phyloP scores from a whole-genome alignment of 2,113 vertebrate genomes.

The Ptychochromis oligacanthus region DNA sequence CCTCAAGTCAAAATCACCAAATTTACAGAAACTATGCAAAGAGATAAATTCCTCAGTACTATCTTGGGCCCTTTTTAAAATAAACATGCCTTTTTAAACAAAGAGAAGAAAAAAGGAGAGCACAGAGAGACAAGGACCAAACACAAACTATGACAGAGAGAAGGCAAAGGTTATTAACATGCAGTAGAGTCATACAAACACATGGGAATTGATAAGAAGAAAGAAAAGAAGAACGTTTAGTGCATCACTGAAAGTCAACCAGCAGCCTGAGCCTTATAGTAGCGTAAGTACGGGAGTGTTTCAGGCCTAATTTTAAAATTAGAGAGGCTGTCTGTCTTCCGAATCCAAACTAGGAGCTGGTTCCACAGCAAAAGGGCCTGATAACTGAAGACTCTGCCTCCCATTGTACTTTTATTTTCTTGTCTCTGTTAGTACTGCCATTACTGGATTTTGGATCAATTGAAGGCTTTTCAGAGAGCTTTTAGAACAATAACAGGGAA shows the following conservation, averaged over 20 bases:
- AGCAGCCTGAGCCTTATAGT: background rate
- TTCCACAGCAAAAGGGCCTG: background rate
- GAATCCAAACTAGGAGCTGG: background rate
- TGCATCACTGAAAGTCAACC: background rate
- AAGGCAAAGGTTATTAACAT: background rate
- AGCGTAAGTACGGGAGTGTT: background rate
- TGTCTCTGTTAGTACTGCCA: background rate
- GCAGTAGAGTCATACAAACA: background rate
- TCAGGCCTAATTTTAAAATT: background rate
- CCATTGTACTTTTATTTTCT: background rate
- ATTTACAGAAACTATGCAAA: background rate
- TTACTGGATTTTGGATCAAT: background rate
- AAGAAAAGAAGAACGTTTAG: background rate
- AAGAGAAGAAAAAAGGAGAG: background rate
- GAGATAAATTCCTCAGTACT: background rate
- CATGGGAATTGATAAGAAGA: background rate
- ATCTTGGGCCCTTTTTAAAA: background rate
- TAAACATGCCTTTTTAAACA: background rate
- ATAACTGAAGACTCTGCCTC: background rate
- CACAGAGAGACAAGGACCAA: background rate
- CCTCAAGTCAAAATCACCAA: background rate
- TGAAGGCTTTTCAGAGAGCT: background rate
- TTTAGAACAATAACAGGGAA: background rate
- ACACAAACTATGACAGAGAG: background rate
- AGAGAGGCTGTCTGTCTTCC: no score